Percentiles rank a stretch among this genome's conserved stretches.
Evolutionary conservation across 2,113 vertebrate species (phyloP).

Genomic region (Pheucticus melanocephalus): DNA sequence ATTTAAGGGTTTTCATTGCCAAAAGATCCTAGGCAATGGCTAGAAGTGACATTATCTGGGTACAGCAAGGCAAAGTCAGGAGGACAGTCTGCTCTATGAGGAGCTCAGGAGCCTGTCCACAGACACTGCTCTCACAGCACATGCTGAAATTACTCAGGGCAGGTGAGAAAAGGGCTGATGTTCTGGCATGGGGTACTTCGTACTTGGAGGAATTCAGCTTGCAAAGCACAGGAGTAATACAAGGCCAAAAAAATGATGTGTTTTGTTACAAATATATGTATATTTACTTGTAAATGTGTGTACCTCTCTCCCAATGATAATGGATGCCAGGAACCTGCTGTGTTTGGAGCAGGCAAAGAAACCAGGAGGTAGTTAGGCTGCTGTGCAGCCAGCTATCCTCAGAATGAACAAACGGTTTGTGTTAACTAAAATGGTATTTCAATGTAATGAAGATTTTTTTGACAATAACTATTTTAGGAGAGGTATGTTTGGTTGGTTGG

Average conservation of each 20-base stretch:
- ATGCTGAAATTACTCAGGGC: not conserved
- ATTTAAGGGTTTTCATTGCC: not conserved
- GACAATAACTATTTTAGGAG: not conserved
- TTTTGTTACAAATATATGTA: not conserved
- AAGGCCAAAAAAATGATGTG: fast-evolving
- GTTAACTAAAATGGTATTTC: not conserved
- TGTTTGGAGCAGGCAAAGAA: not conserved
- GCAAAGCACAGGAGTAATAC: not conserved
- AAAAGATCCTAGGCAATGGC: not conserved
- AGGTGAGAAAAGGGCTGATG: not conserved
- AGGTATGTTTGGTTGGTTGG: too few species aligned
- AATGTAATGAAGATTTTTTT: not conserved
- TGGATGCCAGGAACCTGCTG: not conserved
- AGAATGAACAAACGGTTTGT: not conserved
- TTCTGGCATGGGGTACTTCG: not conserved
- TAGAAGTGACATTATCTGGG: not conserved
- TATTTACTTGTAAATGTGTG: not conserved
- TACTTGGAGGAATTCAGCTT: not conserved
- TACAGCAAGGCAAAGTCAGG: not conserved
- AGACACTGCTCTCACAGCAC: not conserved
- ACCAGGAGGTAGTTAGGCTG: not conserved
- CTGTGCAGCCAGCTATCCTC: not conserved
- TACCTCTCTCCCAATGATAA: not conserved
- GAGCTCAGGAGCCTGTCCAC: not conserved
- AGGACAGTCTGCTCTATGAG: not conserved